These are phyloP conservation scores for Dolichopus griseipennis DNA, from an alignment of 2,888 invertebrate species.

Conservation along the genomic window DNA sequence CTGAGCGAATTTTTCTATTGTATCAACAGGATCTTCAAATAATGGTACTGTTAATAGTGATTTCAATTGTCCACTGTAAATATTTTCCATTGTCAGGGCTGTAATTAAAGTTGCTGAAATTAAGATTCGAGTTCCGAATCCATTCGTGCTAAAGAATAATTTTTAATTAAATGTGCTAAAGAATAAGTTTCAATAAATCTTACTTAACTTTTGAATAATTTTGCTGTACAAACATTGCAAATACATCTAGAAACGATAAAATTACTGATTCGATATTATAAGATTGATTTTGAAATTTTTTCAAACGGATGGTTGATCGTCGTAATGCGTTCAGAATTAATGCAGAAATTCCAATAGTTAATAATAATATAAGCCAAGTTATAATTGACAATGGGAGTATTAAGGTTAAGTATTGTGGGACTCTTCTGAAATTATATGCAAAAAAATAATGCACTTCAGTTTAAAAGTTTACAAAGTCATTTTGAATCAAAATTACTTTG, in stretches of 20 bases:
- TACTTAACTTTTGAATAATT: constrained; percentile 33
- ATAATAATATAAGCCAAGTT: neutral
- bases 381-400: neutral
- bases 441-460: neutral
- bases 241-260: constrained; percentile 27
- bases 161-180: too few species aligned
- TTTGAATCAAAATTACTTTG: neutral
- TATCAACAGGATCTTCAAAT: constrained; percentile 34
- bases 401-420: neutral
- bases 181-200: too few species aligned
- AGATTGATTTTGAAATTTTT: neutral
- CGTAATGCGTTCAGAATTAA: neutral
- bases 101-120: constrained; percentile 33
- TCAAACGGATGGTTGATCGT: constrained; percentile 15
- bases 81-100: constrained; percentile 38
- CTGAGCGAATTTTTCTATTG: constrained; percentile 33
- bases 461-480: neutral
- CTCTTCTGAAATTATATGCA: neutral
- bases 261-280: neutral
- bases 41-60: constrained; percentile 36
- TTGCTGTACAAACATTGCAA: constrained; percentile 39
- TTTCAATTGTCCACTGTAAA: constrained; percentile 39
- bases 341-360: neutral
- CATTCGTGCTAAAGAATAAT: constrained; percentile 26
- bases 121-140: constrained; percentile 33